Evolutionary conservation across 2,888 invertebrate genomes (phyloP).

Genomic region (Nomada ferruginata): DNA sequence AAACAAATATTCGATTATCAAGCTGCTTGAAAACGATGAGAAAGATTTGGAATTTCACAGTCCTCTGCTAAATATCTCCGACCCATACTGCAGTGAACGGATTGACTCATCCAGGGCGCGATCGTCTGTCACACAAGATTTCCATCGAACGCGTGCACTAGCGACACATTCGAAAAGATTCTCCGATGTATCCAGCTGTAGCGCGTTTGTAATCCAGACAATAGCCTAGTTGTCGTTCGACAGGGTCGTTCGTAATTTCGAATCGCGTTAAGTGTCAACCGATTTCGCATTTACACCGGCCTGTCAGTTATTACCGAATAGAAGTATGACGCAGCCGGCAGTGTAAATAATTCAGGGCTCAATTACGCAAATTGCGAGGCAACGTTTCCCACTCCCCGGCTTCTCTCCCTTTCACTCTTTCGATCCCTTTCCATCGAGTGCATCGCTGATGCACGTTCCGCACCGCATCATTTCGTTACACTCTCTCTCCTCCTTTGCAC

Average conservation of each 20-base stretch:
- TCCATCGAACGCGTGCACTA: too few species aligned
- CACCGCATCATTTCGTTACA: slow-evolving; percentile 69
- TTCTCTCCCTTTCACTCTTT: slow-evolving; percentile 36
- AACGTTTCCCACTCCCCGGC: slow-evolving; percentile 58
- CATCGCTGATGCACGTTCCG: slow-evolving; percentile 61
- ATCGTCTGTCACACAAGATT: too few species aligned
- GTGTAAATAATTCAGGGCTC: slow-evolving; percentile 83
- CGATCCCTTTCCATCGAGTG: slow-evolving; percentile 35
- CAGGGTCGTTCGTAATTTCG: slow-evolving; percentile 61
- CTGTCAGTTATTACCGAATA: slow-evolving; percentile 74
- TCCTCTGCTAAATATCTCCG: too few species aligned
- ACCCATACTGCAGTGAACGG: too few species aligned
- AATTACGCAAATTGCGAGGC: slow-evolving; percentile 83
- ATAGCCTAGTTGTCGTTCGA: slow-evolving; percentile 44
- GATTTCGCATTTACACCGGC: slow-evolving; percentile 72
- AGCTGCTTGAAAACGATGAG: too few species aligned
- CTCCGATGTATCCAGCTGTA: too few species aligned
- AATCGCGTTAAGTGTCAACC: slow-evolving; percentile 72
- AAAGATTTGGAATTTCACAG: too few species aligned
- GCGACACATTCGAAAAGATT: too few species aligned
- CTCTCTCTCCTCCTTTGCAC: slow-evolving; percentile 13
- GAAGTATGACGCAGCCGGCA: slow-evolving; percentile 81
- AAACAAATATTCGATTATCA: too few species aligned
- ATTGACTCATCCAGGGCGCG: too few species aligned
- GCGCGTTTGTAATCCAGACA: slow-evolving; percentile 27